Base-by-base conservation (phyloP, 2,113 vertebrate genomes). In the Zosterops lateralis region DNA sequence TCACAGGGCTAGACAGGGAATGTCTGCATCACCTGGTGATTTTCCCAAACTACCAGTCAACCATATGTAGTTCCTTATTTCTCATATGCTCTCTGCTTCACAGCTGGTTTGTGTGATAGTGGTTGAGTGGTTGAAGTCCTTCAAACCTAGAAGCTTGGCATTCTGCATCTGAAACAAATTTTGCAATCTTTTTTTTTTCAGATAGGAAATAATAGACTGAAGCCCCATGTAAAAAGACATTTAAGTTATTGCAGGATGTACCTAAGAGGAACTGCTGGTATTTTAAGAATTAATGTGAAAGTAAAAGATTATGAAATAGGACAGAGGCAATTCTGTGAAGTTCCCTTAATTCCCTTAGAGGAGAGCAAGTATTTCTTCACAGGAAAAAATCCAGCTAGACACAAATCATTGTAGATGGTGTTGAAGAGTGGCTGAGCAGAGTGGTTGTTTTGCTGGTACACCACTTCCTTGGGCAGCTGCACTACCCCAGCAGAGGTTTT, bases 401-500 rank as follows among this genome's bases (percentile, higher is more conserved):
- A 75, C 51, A 91, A 79, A 34, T 85, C 38, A 17, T 36, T 58
- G 82, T 85, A 82, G 50, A 12, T 38, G 50, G 74, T 2, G 2
- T 40, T 86, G 95, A 80, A 86, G 88, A 50, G 64, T 58, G 88
- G 51, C 65, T 90, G 64, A 48, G 85, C 4, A 5, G 42, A 83
- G 64, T 32, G 28, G 64, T 84, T 84, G 19, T 70, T 86, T 90
- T 90, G 83, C 83, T 93, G 82, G 82, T 89, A 60, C 73, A 64
- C 92, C 73, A 54, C 73, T 86, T 94, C 79, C 64, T 74, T 77
- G 83, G 82, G 83, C 85, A 93, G 88, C 88, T 94, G 90, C 1
- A 5, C 31, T 93, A 86, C 48, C 72, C 68, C 79, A 84, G 65
- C 0, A 0, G 90, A 95, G 68, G 65, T 60, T 92, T 93, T 86